phyloP scores from a whole-genome alignment of 2,888 invertebrate genomes.

The Copidosoma aretas region DNA sequence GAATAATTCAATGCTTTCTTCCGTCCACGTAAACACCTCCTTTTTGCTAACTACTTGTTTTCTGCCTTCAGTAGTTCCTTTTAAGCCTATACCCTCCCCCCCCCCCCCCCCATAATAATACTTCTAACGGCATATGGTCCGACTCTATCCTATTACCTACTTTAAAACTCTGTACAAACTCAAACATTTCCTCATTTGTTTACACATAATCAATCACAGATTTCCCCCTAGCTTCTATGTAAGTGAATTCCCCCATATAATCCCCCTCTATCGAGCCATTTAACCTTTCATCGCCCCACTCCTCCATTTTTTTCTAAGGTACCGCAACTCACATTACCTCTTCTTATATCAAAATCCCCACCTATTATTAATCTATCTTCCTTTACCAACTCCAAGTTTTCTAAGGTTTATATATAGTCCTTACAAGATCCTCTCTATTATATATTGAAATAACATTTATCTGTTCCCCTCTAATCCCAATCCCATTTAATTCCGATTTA shows the following conservation, averaged over 20 bases:
- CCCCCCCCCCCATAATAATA: too few species aligned
- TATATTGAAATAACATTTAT: slow-evolving; percentile 1
- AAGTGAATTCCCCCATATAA: too few species aligned
- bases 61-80: slow-evolving; percentile 23
- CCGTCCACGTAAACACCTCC: neutral
- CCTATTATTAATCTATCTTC: slow-evolving; percentile 10
- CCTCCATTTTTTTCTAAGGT: slow-evolving; percentile 10
- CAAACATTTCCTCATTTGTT: too few species aligned
- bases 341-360: slow-evolving; percentile 6
- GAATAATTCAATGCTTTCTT: neutral
- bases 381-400: neutral
- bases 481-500: neutral
- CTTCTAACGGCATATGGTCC: too few species aligned
- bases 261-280: too few species aligned
- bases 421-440: slow-evolving; percentile 4
- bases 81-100: slow-evolving; percentile 19
- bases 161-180: too few species aligned
- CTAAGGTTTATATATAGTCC: neutral
- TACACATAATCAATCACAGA: too few species aligned
- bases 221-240: too few species aligned
- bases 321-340: slow-evolving; percentile 32
- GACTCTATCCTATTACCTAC: too few species aligned
- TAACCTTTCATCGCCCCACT: neutral
- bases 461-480: neutral
- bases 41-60: neutral